Evolutionary conservation across 1,140 invertebrate species (phyloP), one percentile per base, ranked within the genome.

Genomic region (Ceratitis capitata): DNA sequence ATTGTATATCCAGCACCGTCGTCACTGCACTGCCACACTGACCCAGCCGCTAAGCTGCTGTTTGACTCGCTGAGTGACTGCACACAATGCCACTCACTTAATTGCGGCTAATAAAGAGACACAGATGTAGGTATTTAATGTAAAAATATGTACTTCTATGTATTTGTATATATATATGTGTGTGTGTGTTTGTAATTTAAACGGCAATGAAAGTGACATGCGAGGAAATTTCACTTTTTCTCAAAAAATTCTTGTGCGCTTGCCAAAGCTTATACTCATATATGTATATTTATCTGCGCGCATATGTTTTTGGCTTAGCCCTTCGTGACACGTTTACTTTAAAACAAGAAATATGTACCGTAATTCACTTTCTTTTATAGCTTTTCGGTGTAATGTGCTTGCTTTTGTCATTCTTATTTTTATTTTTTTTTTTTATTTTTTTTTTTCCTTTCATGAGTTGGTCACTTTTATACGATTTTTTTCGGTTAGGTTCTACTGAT

Each of bases 221-320:
- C 69, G 45, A 12, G 39, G 45, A 78, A 47, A 45, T 78, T 78
- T 78, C 69, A 78, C 69, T 78, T 78, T 78, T 78, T 78, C 35
- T 45, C 39, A n/a, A 23, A n/a, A n/a, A n/a, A 78, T 45, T 78
- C 69, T 78, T 23, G 39, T 45, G 32, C 6, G 69, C n/a, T 45
- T 23, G 69, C 19, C 39, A 45, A 3, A 35, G 23, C 35, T 78
- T 78, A 35, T 74, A n/a, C n/a, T n/a, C n/a, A n/a, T n/a, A n/a
- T n/a, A n/a, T n/a, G n/a, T n/a, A n/a, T n/a, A n/a, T n/a, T n/a
- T n/a, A n/a, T n/a, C n/a, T n/a, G n/a, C n/a, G n/a, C 26, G 5
- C 56, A 69, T 78, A 45, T 45, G 45, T 45, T 45, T 78, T 12
- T 39, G 69, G 69, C 39, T 45, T 9, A 45, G 32, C 69, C 69